A percentile compares a stretch with the other conserved stretches of the same genome.
These are phyloP conservation scores for Lepus oiostolus DNA, from an alignment of 2,797 vertebrate genomes.

Conservation along the genomic window DNA sequence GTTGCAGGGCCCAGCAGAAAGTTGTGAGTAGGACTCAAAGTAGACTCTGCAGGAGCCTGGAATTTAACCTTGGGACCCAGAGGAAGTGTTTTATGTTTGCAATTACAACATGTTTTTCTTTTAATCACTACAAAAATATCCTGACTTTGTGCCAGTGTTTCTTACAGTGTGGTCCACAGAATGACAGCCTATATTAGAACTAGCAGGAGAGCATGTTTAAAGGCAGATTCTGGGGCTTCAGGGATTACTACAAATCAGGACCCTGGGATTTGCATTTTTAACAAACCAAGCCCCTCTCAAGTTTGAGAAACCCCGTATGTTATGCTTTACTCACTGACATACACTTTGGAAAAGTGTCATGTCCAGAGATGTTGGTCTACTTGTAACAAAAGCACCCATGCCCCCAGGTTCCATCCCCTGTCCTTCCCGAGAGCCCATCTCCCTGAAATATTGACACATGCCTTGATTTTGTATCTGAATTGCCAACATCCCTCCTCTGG, in stretches of 20 bases:
- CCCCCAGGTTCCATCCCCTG: background rate
- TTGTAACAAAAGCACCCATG: background rate
- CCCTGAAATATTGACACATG: background rate
- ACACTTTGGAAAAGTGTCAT: background rate
- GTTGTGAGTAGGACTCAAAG: background rate
- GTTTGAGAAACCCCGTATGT: background rate
- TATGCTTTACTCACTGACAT: background rate
- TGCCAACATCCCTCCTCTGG: background rate
- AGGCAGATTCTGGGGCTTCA: background rate
- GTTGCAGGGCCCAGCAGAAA: background rate
- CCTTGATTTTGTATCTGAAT: background rate
- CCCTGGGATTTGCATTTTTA: background rate
- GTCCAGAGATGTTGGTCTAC: background rate
- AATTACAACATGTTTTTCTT: slow-evolving; percentile 37
- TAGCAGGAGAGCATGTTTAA: background rate
- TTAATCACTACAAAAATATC: slow-evolving; percentile 43
- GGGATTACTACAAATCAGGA: background rate
- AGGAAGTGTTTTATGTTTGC: slow-evolving; percentile 49
- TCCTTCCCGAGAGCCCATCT: background rate
- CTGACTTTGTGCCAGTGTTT: slow-evolving; percentile 1
- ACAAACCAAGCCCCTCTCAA: background rate
- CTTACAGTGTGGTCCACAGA: background rate
- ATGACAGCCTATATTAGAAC: background rate
- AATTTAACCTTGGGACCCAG: slow-evolving; percentile 3
- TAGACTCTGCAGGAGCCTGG: background rate